Conservation (phyloP, 2,888 invertebrate species). For the Heliothis peltigera region DNA sequence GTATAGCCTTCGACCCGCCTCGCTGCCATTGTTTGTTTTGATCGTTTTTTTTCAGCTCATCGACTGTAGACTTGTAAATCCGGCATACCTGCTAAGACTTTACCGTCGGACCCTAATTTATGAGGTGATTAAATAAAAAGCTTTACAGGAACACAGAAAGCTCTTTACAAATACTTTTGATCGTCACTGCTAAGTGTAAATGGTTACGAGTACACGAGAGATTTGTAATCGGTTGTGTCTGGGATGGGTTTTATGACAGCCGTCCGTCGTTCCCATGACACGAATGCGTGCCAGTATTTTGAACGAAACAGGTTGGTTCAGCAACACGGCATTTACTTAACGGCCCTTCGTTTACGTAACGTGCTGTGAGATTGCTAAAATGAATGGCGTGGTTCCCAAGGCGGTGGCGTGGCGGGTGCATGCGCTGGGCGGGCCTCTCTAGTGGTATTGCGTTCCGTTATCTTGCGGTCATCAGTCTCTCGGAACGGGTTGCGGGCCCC, state of each 20-base stretch:
- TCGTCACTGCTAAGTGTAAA: slow-evolving; percentile 9
- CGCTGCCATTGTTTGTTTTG: slow-evolving; percentile 78
- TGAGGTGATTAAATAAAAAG: slow-evolving; percentile 46
- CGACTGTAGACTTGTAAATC: slow-evolving; percentile 61
- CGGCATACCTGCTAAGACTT: slow-evolving; percentile 50
- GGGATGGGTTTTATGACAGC: slow-evolving; percentile 51
- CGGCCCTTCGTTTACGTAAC: slow-evolving; percentile 70
- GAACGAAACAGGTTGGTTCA: slow-evolving; percentile 69
- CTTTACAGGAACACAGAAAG: slow-evolving; percentile 26
- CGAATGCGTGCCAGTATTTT: slow-evolving; percentile 70
- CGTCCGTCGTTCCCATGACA: slow-evolving; percentile 58
- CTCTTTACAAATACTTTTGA: slow-evolving; percentile 32
- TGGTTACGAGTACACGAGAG: slow-evolving; percentile 12
- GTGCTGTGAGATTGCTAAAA: slow-evolving; percentile 68
- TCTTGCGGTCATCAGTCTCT: slow-evolving; percentile 86
- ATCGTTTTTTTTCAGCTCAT: slow-evolving; percentile 72
- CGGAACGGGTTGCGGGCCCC: slow-evolving; percentile 79
- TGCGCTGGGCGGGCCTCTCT: slow-evolving; percentile 72
- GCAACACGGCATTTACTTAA: slow-evolving; percentile 69
- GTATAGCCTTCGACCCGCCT: slow-evolving; percentile 74
- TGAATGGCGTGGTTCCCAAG: slow-evolving; percentile 74
- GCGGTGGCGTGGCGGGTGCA: slow-evolving; percentile 62
- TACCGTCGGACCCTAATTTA: slow-evolving; percentile 49
- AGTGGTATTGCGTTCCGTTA: slow-evolving; percentile 83
- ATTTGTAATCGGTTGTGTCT: slow-evolving; percentile 35